These are phyloP conservation scores for Rosalia funebris DNA, from an alignment of 2,888 invertebrate genomes.

Conservation along the genomic window DNA sequence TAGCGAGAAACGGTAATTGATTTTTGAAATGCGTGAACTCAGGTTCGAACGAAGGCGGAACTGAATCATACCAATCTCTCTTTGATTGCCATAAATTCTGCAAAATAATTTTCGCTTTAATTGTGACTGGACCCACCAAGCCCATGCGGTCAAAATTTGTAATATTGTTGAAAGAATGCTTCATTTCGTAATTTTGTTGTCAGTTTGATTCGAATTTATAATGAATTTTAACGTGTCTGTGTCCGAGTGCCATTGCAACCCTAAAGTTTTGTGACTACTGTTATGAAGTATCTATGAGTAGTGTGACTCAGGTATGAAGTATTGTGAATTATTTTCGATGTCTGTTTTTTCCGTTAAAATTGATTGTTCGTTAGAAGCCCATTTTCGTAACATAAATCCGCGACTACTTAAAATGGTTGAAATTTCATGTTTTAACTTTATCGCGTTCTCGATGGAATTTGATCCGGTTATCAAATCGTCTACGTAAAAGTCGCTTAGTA, in stretches of 20 bases:
- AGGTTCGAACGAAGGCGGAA: not conserved
- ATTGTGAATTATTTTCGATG: not conserved
- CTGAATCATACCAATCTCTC: not conserved
- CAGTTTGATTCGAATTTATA: not conserved
- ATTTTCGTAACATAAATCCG: not conserved
- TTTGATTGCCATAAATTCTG: not conserved
- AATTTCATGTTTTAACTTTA: not conserved
- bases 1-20: not conserved
- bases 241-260: not conserved
- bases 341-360: not conserved
- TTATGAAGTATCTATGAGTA: no score
- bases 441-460: not conserved
- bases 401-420: not conserved
- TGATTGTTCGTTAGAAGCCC: not conserved
- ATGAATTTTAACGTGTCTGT: not conserved
- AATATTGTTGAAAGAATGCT: not conserved
- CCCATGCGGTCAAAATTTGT: not conserved
- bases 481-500: not conserved
- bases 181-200: not conserved
- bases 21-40: not conserved
- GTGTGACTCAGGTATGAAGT: not conserved
- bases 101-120: conserved; percentile 5
- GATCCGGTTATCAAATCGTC: not conserved
- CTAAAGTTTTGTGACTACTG: not conserved
- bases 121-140: not conserved